phyloP scores from a whole-genome alignment of 2,797 vertebrate species.

The Pangasius macronema region DNA sequence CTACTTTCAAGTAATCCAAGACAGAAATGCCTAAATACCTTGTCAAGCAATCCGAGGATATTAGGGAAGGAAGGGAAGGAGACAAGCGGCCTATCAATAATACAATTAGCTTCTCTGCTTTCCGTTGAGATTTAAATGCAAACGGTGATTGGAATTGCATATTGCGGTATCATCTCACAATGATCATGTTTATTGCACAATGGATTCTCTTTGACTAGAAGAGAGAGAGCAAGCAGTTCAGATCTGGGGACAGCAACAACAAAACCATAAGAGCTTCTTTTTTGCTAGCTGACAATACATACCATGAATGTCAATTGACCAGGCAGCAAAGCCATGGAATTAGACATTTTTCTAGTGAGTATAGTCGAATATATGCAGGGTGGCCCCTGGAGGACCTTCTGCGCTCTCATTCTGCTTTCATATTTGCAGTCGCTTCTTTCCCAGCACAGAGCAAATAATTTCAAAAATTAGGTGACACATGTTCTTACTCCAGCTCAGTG shows the following conservation, averaged over 20 bases:
- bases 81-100: constrained; percentile 49
- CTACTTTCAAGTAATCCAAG: constrained; percentile 62
- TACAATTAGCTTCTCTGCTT: constrained; percentile 56
- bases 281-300: constrained; percentile 25
- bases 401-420: constrained; percentile 63
- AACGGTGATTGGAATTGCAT: constrained; percentile 50
- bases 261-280: constrained; percentile 33
- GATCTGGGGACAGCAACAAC: constrained; percentile 10
- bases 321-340: constrained; percentile 40
- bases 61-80: constrained; percentile 51
- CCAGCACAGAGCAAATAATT: constrained; percentile 90
- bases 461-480: constrained; percentile 87
- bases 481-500: constrained; percentile 84
- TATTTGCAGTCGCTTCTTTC: constrained; percentile 89
- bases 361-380: constrained; percentile 55
- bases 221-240: constrained; percentile 26
- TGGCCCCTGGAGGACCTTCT: constrained; percentile 59
- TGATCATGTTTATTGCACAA: constrained; percentile 45
- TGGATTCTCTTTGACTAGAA: constrained; percentile 33
- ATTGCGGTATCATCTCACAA: constrained; percentile 40
- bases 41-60: constrained; percentile 55
- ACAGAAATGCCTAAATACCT: constrained; percentile 58
- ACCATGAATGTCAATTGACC: constrained; percentile 51
- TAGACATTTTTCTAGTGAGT: constrained; percentile 48
- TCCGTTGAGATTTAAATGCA: constrained; percentile 55